Conservation (phyloP, 2,797 vertebrate species). For the Cyclura pinguis region DNA sequence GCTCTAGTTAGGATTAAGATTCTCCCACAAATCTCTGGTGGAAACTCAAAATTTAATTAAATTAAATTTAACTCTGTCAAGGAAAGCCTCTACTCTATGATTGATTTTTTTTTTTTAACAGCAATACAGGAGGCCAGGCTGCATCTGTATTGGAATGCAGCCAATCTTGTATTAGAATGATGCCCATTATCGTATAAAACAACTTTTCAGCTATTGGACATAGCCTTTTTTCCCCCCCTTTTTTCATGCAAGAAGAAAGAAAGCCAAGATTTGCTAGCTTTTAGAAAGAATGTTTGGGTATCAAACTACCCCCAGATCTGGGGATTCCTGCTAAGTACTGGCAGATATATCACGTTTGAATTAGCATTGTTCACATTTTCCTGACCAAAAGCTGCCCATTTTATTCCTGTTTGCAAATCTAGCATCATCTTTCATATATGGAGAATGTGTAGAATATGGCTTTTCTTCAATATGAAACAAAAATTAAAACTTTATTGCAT, state of each 20-base stretch:
- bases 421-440: no score
- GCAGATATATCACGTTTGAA: no score
- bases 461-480: not conserved
- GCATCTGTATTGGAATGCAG: not conserved
- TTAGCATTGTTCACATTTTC: no score
- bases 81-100: not conserved
- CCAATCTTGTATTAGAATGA: no score
- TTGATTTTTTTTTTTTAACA: not conserved
- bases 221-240: not conserved
- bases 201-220: no score
- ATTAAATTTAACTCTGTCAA: not conserved
- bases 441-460: no score
- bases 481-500: no score
- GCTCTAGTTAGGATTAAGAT: no score
- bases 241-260: not conserved
- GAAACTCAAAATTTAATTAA: not conserved
- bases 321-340: not conserved
- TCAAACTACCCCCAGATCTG: not conserved
- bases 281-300: not conserved
- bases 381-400: no score
- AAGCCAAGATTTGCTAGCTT: not conserved
- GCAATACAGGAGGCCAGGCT: not conserved
- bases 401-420: no score
- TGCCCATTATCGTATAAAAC: not conserved
- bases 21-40: not conserved